A percentile compares a stretch with the other conserved stretches of the same genome.
Conservation (phyloP, 2,113 vertebrate species). For the Callospermophilus lateralis region DNA sequence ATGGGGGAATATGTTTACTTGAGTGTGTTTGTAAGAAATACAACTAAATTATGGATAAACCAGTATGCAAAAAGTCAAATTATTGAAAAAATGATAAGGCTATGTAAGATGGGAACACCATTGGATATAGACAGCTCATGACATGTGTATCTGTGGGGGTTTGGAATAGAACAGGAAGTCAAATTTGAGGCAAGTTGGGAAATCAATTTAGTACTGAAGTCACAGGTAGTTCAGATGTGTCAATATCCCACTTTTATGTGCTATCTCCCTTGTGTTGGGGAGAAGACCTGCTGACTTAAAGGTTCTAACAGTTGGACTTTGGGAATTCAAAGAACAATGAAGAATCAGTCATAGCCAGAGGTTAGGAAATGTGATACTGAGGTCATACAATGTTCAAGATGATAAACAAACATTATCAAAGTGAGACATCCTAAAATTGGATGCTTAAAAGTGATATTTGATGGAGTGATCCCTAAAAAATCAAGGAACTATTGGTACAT, state of each 20-base stretch:
- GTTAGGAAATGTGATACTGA: background rate
- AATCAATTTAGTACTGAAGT: background rate
- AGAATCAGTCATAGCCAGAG: background rate
- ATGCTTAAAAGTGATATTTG: background rate
- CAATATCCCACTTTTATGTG: background rate
- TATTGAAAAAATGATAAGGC: background rate
- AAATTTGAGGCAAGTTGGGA: background rate
- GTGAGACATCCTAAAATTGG: background rate
- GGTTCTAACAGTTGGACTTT: background rate
- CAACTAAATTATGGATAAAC: background rate
- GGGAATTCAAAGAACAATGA: background rate
- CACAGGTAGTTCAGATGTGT: background rate
- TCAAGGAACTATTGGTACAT: background rate
- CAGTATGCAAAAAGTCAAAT: constrained; percentile 45
- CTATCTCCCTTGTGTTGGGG: background rate
- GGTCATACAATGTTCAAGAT: background rate
- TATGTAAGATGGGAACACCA: background rate
- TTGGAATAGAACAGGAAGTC: background rate
- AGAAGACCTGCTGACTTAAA: background rate
- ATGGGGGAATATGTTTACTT: background rate
- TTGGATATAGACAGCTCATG: background rate
- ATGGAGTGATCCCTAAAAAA: background rate
- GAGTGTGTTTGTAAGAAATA: background rate
- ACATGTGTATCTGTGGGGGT: background rate
- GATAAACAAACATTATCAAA: constrained; percentile 1